A percentile compares a stretch with the other conserved stretches of the same genome.
These are phyloP conservation scores for Gobiocypris rarus DNA, from an alignment of 2,113 vertebrate species.

Conservation along the genomic window DNA sequence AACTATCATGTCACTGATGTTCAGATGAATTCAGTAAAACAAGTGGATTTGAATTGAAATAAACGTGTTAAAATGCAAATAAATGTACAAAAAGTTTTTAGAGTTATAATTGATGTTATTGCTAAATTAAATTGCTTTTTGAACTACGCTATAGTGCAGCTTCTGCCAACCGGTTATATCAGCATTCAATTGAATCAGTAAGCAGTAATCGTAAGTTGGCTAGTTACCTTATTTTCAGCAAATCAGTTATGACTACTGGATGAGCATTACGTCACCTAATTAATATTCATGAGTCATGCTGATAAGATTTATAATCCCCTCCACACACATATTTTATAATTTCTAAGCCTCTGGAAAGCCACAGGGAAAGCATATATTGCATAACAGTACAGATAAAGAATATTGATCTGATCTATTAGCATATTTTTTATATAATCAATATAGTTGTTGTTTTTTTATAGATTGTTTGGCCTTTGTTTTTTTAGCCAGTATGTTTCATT, in stretches of 20 bases:
- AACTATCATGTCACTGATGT: not conserved
- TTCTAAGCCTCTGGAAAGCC: not conserved
- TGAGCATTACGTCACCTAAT: not conserved
- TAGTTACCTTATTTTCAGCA: not conserved
- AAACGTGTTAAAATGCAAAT: not conserved
- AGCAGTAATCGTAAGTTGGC: not conserved
- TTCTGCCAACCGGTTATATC: not conserved
- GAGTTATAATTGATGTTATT: too few relatives aligned
- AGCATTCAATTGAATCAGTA: not conserved
- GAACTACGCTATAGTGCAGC: not conserved
- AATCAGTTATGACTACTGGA: not conserved
- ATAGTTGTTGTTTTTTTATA: not conserved
- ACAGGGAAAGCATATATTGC: not conserved
- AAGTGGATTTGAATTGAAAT: not conserved
- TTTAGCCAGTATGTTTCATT: not conserved
- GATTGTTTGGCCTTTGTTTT: not conserved
- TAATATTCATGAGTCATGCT: conserved; percentile 17
- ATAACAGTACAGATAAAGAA: not conserved
- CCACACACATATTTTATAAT: not conserved
- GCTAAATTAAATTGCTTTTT: not conserved
- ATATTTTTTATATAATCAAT: conserved; percentile 15
- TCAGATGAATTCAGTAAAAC: not conserved
- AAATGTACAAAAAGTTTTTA: too few relatives aligned
- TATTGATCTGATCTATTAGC: not conserved
- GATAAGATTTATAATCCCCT: conserved; percentile 1